Evolutionary conservation across 1,140 invertebrate genomes (phyloP), one percentile per base, ranked within the genome.

Genomic region (Dufourea novaeangliae): DNA sequence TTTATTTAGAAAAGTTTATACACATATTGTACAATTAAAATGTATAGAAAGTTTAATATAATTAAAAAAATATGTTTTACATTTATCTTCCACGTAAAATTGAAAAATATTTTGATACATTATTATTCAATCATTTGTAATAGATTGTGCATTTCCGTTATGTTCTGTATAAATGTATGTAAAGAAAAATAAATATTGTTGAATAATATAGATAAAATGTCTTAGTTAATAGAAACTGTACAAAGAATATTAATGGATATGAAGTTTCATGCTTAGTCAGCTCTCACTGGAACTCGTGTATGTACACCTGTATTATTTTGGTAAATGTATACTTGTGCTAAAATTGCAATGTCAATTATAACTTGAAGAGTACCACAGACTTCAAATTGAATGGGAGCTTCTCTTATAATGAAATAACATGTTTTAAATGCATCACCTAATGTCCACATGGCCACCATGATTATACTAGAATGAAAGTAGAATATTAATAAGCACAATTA

Each of bases 391-490:
- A 96, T 93, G 1, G 99, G 98, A 14, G 98, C 97, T 80, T 96
- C 94, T 83, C 97, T 94, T 68, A 98, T 89, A 74, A 99, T 94
- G 92, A 99, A 99, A 91, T 99, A 99, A 66, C 95, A 94, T 78
- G 98, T 99, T 93, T 99, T 99, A 91, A 99, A 99, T 54, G 98
- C 93, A 94, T 99, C 99, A 83, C 97, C 96, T 82, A 95, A 94
- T 12, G 97, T 97, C 99, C 99, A 99, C 95, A 99, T 97, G 25
- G 97, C 92, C 46, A 99, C 98, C 98, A 99, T 99, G 78, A 95
- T 94, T 77, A 97, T 92, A 91, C 96, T 97, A 92, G 88, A 95
- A 94, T 90, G 11, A 63, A 56, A 85, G 29, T 39, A 37, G 66
- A 76, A 50, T 73, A 59, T 66, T 25, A 37, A 50, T 46, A 46